Percentiles rank a stretch among this genome's conserved stretches.
These are phyloP conservation scores for Andinoacara biseriatus DNA, from an alignment of 2,113 vertebrate species.

Conservation along the genomic window DNA sequence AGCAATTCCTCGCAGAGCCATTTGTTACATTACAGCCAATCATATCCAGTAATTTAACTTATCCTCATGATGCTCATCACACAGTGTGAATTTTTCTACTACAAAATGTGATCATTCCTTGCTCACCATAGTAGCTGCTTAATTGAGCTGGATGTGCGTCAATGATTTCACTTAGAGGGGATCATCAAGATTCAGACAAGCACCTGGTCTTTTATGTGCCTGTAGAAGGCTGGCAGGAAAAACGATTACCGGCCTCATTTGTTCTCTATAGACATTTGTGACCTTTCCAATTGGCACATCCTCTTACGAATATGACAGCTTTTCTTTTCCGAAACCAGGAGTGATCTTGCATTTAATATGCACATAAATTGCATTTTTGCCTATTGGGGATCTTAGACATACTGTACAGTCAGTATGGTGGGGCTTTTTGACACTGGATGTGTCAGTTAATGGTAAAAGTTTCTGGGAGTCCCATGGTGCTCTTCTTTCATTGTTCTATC, in stretches of 20 bases:
- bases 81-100: constrained; percentile 40
- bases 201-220: constrained; percentile 76
- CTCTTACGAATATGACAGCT: constrained; percentile 70
- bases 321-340: constrained; percentile 69
- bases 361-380: constrained; percentile 62
- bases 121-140: constrained; percentile 52
- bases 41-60: constrained; percentile 45
- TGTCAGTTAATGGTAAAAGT: constrained; percentile 20
- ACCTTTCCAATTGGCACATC: constrained; percentile 78
- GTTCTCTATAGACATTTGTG: constrained; percentile 77
- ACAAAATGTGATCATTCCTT: constrained; percentile 42
- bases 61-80: constrained; percentile 4
- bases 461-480: constrained; percentile 13
- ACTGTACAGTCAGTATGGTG: constrained; percentile 29
- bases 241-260: constrained; percentile 76
- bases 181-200: constrained; percentile 77
- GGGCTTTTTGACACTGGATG: constrained; percentile 22
- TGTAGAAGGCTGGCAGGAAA: constrained; percentile 72
- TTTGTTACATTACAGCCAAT: constrained; percentile 27
- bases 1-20: not conserved
- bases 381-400: constrained; percentile 11
- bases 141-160: constrained; percentile 72
- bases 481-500: not conserved
- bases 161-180: constrained; percentile 72
- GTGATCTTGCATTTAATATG: constrained; percentile 69